phyloP scores from a whole-genome alignment of 2,113 vertebrate genomes.

The Pachyramphus minor region DNA sequence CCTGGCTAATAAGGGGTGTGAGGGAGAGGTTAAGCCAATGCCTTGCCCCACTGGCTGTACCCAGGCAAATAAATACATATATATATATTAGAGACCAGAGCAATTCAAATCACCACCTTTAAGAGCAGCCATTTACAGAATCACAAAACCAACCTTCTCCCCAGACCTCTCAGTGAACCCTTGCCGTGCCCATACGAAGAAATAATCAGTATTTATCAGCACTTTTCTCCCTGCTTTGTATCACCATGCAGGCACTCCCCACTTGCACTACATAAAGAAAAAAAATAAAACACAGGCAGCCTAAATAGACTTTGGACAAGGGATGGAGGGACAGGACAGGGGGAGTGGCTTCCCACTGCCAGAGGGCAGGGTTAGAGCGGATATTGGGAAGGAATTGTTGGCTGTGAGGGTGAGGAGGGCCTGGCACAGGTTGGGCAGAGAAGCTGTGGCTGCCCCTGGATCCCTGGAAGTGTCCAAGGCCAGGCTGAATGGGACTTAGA shows the following conservation, averaged over 20 bases:
- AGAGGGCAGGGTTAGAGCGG: not conserved
- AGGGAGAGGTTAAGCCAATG: not conserved
- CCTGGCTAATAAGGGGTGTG: not conserved
- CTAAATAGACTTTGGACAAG: not conserved
- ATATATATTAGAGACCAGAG: not conserved
- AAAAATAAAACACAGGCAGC: not conserved
- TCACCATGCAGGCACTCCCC: not conserved
- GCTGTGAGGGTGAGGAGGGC: accelerated
- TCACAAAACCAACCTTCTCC: not conserved
- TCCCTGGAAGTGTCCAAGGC: not conserved
- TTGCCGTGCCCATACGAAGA: not conserved
- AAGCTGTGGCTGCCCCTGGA: not conserved
- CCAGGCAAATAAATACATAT: not conserved
- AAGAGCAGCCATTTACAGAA: not conserved
- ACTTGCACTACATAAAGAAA: not conserved
- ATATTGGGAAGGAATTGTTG: not conserved
- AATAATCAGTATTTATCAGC: not conserved
- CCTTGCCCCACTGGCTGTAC: not conserved
- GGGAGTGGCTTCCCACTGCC: not conserved
- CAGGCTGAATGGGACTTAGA: accelerated
- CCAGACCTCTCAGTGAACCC: not conserved
- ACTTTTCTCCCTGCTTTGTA: not conserved
- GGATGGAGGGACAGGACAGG: accelerated
- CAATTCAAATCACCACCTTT: not conserved
- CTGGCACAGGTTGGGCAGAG: not conserved